Base-by-base conservation (phyloP, 2,113 vertebrate genomes). In the Aplodontia rufa region DNA sequence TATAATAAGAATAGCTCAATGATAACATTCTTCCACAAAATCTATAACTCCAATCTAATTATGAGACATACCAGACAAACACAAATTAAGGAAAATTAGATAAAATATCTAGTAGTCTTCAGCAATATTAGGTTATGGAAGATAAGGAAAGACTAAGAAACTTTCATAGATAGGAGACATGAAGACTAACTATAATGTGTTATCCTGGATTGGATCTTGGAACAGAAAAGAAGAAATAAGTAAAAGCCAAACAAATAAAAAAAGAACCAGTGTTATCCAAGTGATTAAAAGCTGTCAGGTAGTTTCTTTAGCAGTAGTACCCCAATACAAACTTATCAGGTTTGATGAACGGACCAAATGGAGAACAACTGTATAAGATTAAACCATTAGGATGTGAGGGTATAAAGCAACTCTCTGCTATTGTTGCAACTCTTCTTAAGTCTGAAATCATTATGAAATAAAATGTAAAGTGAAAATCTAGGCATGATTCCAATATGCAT, bases 1-100 rank as follows among this genome's bases (percentile, higher is more conserved):
- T 28, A 32, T 9, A 68, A 58, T n/a, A n/a, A n/a, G 13, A 47
- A 8, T 78, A 60, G 5, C 12, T 81, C 37, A 6, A 0, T n/a
- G n/a, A n/a, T n/a, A n/a, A n/a, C n/a, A 13, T 78, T 83, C 20
- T 72, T 84, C n/a, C 19, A 71, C 3, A 78, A 86, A 82, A 81
- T 45, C 37, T 62, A 0, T n/a, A 75, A 2, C 11, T 51, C 4
- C 47, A 28, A 6, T 45, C 40, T 60, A 72, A 60, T 72, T 35
- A 24, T 8, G 30, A 74, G 6, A 40, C 51, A 62, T 2, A 64
- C 35, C 8, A 75, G 32, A 45, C 24, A 82, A 78, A 66, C 5
- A 10, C 17, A 72, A 42, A 13, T 2, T 35, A 30, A 81, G 35
- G 45, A 14, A 32, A 8, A 49, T 35, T n/a, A 30, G 30, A 89